Evolutionary conservation across 2,888 invertebrate species (phyloP).

Genomic region (Azorinus chamasolen): DNA sequence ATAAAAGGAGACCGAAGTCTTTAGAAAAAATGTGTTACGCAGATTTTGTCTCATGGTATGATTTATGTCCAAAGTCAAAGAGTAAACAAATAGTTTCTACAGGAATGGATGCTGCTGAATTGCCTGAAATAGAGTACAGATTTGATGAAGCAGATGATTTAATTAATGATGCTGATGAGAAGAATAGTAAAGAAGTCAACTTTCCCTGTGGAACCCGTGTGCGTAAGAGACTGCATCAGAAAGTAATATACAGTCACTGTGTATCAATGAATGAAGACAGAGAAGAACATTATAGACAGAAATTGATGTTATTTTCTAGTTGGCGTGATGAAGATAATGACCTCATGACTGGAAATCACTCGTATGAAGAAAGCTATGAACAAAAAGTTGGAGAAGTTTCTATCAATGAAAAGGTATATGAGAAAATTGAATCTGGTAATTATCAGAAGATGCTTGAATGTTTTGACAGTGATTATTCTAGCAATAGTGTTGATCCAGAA

Average conservation of each 20-base stretch:
- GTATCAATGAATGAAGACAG: slow-evolving; percentile 50
- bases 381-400: slow-evolving; percentile 5
- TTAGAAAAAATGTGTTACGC: slow-evolving; percentile 45
- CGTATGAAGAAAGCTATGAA: slow-evolving; percentile 38
- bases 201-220: slow-evolving; percentile 28
- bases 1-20: slow-evolving; percentile 46
- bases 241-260: slow-evolving; percentile 37
- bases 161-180: slow-evolving; percentile 2
- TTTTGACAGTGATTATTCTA: too few species aligned
- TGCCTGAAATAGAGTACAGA: slow-evolving; percentile 30
- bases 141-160: slow-evolving; percentile 17
- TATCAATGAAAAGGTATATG: not conserved
- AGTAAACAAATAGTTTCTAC: not conserved
- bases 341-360: slow-evolving; percentile 14
- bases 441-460: slow-evolving; percentile 8
- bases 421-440: not conserved
- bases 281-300: slow-evolving; percentile 50
- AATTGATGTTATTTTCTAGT: slow-evolving; percentile 72
- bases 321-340: slow-evolving; percentile 73
- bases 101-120: not conserved
- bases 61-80: slow-evolving; percentile 1
- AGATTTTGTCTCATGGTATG: slow-evolving; percentile 52
- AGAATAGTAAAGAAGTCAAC: not conserved
- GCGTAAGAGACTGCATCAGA: slow-evolving; percentile 20
- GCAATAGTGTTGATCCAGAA: not conserved